A percentile compares a stretch with the other conserved stretches of the same genome.
Conservation (phyloP, 2,113 vertebrate genomes). For the Psittacara wagleri region DNA sequence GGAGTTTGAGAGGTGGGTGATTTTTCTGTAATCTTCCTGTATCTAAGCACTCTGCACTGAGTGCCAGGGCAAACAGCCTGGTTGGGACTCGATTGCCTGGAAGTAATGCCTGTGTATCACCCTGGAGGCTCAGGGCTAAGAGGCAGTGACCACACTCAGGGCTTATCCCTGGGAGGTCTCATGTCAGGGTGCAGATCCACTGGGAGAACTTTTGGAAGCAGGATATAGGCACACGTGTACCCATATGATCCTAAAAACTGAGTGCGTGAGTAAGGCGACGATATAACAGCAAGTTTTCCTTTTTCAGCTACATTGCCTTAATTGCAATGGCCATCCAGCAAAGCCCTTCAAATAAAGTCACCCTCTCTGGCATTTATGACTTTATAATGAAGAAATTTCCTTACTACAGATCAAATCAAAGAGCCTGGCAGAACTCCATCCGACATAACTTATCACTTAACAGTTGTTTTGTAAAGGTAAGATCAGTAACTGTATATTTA, state of each 20-base stretch:
- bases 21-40: background rate
- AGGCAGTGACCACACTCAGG: accelerated
- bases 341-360: conserved; percentile 91
- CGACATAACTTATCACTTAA: conserved; percentile 98
- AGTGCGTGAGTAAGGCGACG: background rate
- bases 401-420: conserved; percentile 95
- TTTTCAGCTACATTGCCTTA: conserved; percentile 92
- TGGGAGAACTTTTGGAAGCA: background rate
- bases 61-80: background rate
- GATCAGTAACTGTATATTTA: conserved; percentile 13
- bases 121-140: accelerated
- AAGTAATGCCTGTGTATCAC: accelerated
- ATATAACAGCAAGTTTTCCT: conserved; percentile 50
- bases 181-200: background rate
- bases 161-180: background rate
- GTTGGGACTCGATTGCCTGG: background rate
- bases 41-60: background rate
- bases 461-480: conserved; percentile 98
- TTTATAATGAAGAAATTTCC: conserved; percentile 97
- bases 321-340: conserved; percentile 99
- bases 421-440: conserved; percentile 99
- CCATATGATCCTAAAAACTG: background rate
- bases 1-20: background rate
- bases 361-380: conserved; percentile 97
- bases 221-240: background rate